These are phyloP conservation scores for Gadopsis marmoratus DNA, from an alignment of 2,797 vertebrate species.

Conservation along the genomic window DNA sequence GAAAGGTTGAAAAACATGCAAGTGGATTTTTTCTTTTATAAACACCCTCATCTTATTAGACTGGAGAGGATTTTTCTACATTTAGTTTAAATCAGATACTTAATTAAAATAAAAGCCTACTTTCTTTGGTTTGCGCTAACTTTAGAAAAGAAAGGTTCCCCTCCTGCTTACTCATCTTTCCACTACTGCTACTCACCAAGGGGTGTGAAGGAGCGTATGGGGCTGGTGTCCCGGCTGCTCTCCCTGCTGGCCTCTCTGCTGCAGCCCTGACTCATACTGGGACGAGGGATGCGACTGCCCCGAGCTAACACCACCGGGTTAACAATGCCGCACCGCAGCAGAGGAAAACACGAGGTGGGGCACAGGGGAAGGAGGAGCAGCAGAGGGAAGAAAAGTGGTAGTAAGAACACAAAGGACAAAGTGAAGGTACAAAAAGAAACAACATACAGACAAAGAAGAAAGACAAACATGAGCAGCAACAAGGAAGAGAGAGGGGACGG, in stretches of 20 bases:
- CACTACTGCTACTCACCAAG: conserved; percentile 91
- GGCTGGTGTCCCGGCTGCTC: conserved; percentile 99
- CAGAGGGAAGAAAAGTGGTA: conserved; percentile 72
- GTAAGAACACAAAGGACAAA: conserved; percentile 59
- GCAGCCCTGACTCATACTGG: conserved; percentile 99
- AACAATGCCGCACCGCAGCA: conserved; percentile 43
- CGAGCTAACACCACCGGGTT: conserved; percentile 87
- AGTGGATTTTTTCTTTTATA: conserved; percentile 11
- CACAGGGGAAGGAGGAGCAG: conserved; percentile 52
- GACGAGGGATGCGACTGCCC: conserved; percentile 98
- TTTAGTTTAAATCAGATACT: not conserved
- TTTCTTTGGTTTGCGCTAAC: not conserved
- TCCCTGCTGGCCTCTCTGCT: conserved; percentile 98
- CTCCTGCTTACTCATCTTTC: conserved; percentile 26
- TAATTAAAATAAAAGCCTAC: not conserved
- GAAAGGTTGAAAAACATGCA: conserved; percentile 52
- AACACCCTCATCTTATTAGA: conserved; percentile 18
- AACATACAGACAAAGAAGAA: conserved; percentile 64
- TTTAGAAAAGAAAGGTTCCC: not conserved
- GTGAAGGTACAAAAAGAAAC: conserved; percentile 42
- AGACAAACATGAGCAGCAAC: conserved; percentile 73
- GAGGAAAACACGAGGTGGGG: conserved; percentile 11
- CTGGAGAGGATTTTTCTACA: not conserved
- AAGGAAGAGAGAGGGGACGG: conserved; percentile 31
- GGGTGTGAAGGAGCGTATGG: conserved; percentile 95